Evolutionary conservation across 2,113 vertebrate genomes (phyloP), one percentile per base, ranked within the genome.

Genomic region (Prionailurus bengalensis): DNA sequence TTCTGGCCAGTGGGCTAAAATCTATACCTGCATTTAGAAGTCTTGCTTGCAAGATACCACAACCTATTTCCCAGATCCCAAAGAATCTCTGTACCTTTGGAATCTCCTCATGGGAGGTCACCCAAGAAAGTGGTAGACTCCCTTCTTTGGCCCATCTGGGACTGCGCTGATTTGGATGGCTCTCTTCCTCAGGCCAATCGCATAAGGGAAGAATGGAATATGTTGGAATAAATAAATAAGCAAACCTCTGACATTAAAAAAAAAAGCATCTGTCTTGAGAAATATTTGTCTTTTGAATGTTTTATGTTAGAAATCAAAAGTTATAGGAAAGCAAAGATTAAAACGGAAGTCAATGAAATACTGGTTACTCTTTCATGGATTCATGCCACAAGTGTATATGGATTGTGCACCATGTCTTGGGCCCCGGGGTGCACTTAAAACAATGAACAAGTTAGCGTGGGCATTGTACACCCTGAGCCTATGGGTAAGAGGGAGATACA

Each of bases 321-420:
- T 33, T 36, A 68, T 51, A 61, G 29, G 66, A 94, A 91, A 70
- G 23, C 51, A 78, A 65, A 82, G 48, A 78, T 45, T 84, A 45
- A 79, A 36, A 36, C 71, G 51, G 36, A 89, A 78, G 36, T 33
- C 29, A 84, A 36, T 27, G 25, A 29, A 63, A 19, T 31, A 55
- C n/a, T n/a, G 2, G 14, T 19, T 14, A 39, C 53, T 8, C 12
- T n/a, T 39, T 70, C 2, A 21, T 23, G 51, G 42, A 39, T 74
- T 53, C 21, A 29, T 15, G 17, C 16, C 68, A 29, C 12, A 39
- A 39, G 58, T 3, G 1, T 3, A 0, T 61, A 21, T 84, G 23
- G 17, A 36, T 19, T 13, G 13, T 45, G 27, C 5, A 7, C 39
- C 1, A 0, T 4, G 15, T 33, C 51, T 21, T 31, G 33, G 31